Evolutionary conservation across 1,140 invertebrate genomes (phyloP).

Genomic region (Drosophila simulans): DNA sequence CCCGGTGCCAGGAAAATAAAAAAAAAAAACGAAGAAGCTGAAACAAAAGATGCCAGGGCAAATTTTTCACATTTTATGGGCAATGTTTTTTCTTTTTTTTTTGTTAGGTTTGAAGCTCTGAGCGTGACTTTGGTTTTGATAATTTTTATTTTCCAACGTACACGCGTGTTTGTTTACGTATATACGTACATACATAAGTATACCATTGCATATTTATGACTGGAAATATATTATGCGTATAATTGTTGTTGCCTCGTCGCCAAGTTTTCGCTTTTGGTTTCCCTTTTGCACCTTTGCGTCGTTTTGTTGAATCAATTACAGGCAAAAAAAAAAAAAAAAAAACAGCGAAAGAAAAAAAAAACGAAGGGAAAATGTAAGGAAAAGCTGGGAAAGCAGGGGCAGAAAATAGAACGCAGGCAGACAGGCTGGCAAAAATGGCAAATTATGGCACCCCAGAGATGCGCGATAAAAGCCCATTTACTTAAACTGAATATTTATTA

Average conservation of each 20-base stretch:
- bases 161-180: slow-evolving; percentile 22
- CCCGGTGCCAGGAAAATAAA: not conserved
- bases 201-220: slow-evolving; percentile 65
- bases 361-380: slow-evolving; percentile 21
- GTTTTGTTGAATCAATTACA: slow-evolving; percentile 82
- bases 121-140: slow-evolving; percentile 63
- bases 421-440: slow-evolving; percentile 78
- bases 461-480: slow-evolving; percentile 82
- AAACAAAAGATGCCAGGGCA: slow-evolving; percentile 40
- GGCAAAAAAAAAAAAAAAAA: slow-evolving; percentile 21
- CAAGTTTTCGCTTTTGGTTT: slow-evolving; percentile 53
- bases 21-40: slow-evolving; percentile 20
- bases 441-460: slow-evolving; percentile 82
- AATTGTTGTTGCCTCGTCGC: slow-evolving; percentile 73
- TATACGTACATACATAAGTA: not conserved
- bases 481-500: slow-evolving; percentile 83
- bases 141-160: slow-evolving; percentile 43
- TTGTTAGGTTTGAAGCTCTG: slow-evolving; percentile 9
- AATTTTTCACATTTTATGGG: slow-evolving; percentile 62
- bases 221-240: slow-evolving; percentile 80
- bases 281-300: slow-evolving; percentile 61
- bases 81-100: slow-evolving; percentile 19
- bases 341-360: slow-evolving; percentile 9
- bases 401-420: slow-evolving; percentile 56
- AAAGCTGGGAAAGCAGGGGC: slow-evolving; percentile 9